A percentile compares a stretch with the other conserved stretches of the same genome.
Conservation (phyloP, 1,140 invertebrate species). For the Drosophila parvula region DNA sequence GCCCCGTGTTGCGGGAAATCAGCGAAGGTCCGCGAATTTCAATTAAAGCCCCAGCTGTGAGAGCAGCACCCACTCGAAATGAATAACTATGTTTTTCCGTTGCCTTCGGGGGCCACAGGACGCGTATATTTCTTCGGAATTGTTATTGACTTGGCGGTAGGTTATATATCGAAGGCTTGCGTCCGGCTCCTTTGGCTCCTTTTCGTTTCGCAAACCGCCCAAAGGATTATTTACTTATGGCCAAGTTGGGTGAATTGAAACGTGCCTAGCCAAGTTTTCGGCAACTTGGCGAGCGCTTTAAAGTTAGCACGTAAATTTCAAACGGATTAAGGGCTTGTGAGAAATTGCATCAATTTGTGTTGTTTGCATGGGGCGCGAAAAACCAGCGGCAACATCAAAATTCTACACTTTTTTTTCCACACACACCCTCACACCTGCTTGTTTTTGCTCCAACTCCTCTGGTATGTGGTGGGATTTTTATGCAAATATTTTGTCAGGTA, state of each 20-base stretch:
- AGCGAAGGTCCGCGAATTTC: slow-evolving; percentile 71
- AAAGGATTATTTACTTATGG: slow-evolving; percentile 68
- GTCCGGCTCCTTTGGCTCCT: not conserved
- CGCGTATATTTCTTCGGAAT: slow-evolving; percentile 23
- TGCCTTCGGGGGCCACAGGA: slow-evolving; percentile 16
- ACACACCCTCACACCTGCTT: not conserved
- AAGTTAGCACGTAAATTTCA: slow-evolving; percentile 64
- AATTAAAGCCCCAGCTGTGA: slow-evolving; percentile 60
- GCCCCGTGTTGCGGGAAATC: slow-evolving; percentile 70
- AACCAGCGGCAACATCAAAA: slow-evolving; percentile 32
- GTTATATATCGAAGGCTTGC: slow-evolving; percentile 16
- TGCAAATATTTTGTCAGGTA: slow-evolving; percentile 78
- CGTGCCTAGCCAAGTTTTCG: slow-evolving; percentile 54
- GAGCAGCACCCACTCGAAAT: slow-evolving; percentile 53
- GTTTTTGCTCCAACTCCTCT: slow-evolving; percentile 4
- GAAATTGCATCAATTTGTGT: slow-evolving; percentile 58
- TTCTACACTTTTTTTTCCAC: slow-evolving; percentile 8
- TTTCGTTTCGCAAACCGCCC: slow-evolving; percentile 26
- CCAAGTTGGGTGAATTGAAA: slow-evolving; percentile 68
- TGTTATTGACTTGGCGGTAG: slow-evolving; percentile 41
- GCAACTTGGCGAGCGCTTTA: slow-evolving; percentile 41
- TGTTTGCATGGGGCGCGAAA: slow-evolving; percentile 44
- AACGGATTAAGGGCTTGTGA: slow-evolving; percentile 65
- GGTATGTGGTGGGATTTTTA: slow-evolving; percentile 58
- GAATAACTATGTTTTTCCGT: slow-evolving; percentile 68